Evolutionary conservation across 2,113 vertebrate species (phyloP).

Genomic region (Passer montanus): DNA sequence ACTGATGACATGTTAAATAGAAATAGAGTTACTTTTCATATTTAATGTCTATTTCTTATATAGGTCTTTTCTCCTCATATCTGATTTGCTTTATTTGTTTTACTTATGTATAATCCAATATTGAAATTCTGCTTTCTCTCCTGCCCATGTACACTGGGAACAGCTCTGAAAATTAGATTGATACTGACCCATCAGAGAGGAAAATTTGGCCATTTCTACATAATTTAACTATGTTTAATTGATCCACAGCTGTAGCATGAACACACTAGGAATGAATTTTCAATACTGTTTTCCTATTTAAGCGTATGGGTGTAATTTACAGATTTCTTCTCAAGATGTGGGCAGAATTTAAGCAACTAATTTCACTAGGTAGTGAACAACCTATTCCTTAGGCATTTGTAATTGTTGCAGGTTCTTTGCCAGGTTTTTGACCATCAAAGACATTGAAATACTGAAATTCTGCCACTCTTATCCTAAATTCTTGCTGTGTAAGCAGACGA

Average conservation of each 20-base stretch:
- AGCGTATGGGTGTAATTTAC: neutral
- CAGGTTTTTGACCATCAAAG: neutral
- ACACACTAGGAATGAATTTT: neutral
- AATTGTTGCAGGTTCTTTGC: neutral
- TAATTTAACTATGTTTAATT: neutral
- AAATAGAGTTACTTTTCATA: neutral
- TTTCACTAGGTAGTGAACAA: neutral
- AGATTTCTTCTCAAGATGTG: neutral
- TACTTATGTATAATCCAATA: neutral
- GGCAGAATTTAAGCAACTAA: neutral
- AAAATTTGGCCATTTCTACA: neutral
- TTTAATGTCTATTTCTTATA: neutral
- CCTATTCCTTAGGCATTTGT: neutral
- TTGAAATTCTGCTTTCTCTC: neutral
- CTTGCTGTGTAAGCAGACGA: neutral
- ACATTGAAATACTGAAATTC: neutral
- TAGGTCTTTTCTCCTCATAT: neutral
- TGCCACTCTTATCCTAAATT: neutral
- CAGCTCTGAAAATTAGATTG: neutral
- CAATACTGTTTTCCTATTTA: neutral
- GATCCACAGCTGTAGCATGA: neutral
- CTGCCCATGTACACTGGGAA: neutral
- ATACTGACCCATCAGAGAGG: neutral
- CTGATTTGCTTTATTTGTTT: neutral
- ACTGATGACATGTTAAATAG: neutral